Evolutionary conservation across 92 coral and sea anemone genomes (phyloP).

Genomic region (Palythoa caribaeorum): DNA sequence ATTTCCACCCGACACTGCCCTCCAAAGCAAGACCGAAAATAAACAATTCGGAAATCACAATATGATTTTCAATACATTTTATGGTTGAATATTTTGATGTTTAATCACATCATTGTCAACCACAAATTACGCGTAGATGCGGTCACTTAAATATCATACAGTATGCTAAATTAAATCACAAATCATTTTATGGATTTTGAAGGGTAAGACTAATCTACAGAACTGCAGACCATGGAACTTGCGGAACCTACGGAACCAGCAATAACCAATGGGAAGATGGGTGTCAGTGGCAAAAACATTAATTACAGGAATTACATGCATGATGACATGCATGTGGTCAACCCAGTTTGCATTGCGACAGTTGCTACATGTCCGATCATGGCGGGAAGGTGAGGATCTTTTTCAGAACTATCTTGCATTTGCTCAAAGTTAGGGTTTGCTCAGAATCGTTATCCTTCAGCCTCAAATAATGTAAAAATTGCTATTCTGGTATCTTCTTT

Average conservation of each 20-base stretch:
- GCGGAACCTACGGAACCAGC: too few relatives aligned
- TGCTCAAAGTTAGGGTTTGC: background rate
- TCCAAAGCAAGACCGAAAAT: too few relatives aligned
- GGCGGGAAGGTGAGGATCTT: background rate
- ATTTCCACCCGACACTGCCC: too few relatives aligned
- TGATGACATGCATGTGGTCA: background rate
- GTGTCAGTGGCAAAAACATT: slow-evolving; percentile 20
- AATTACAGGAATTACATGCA: background rate
- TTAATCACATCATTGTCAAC: too few relatives aligned
- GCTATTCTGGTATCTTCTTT: slow-evolving; percentile 1
- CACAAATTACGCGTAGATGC: too few relatives aligned
- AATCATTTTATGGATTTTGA: background rate
- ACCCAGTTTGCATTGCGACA: background rate
- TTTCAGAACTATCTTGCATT: too few relatives aligned
- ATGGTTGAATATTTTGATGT: too few relatives aligned
- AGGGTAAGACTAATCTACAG: background rate
- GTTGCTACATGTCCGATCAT: slow-evolving; percentile 22
- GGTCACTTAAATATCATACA: too few relatives aligned
- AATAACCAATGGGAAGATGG: background rate
- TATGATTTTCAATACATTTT: too few relatives aligned
- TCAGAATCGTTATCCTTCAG: slow-evolving; percentile 26
- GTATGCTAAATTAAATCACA: too few relatives aligned
- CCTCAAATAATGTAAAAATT: slow-evolving; percentile 19
- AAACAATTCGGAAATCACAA: too few relatives aligned
- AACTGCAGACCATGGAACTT: too few relatives aligned